Conservation (phyloP, 1,140 invertebrate species). For the Armadillidium nasatum region DNA sequence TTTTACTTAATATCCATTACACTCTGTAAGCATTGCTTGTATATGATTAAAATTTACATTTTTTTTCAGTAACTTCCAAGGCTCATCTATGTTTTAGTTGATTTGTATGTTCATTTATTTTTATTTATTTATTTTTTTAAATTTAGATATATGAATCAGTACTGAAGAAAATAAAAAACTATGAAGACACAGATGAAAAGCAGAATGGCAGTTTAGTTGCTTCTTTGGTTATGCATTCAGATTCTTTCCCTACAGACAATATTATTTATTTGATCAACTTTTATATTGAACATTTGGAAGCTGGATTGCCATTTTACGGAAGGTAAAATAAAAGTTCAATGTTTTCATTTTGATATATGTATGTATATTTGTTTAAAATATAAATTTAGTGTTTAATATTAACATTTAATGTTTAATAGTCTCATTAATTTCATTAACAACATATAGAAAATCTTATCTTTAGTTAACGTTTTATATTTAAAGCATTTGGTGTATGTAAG, state of each 20-base stretch:
- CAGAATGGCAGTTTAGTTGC: background rate
- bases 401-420: background rate
- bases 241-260: background rate
- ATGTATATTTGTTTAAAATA: too few relatives aligned
- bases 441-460: background rate
- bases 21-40: too few relatives aligned
- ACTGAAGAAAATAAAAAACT: background rate
- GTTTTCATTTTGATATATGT: too few relatives aligned
- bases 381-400: background rate
- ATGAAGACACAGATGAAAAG: background rate
- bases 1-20: too few relatives aligned
- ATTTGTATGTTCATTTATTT: too few relatives aligned
- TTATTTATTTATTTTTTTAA: background rate
- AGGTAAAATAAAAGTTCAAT: too few relatives aligned
- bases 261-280: background rate
- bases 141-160: background rate
- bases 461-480: background rate
- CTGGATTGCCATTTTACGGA: background rate
- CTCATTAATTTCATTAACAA: background rate
- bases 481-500: background rate
- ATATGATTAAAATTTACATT: too few relatives aligned
- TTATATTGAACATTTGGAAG: background rate
- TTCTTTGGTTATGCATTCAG: background rate
- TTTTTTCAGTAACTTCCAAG: too few relatives aligned
- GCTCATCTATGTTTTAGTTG: too few relatives aligned